These are phyloP conservation scores for Philopotamus ludificatus DNA, from an alignment of 1,140 invertebrate genomes.

Conservation along the genomic window DNA sequence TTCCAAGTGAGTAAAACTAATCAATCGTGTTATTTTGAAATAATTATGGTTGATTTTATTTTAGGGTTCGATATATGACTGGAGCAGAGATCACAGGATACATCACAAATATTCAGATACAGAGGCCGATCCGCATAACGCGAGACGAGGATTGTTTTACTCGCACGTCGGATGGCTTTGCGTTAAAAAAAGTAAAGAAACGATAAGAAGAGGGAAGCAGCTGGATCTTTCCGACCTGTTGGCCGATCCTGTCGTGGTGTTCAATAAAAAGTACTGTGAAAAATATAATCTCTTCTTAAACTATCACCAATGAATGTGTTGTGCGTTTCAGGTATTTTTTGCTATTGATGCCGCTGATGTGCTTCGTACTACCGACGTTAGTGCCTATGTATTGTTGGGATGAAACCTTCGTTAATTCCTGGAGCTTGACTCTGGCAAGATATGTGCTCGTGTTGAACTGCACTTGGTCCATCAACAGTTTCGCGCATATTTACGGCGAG, in stretches of 20 bases:
- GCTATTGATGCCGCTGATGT: slow-evolving; percentile 65
- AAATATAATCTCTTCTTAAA: background rate
- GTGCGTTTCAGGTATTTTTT: slow-evolving; percentile 66
- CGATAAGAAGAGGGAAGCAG: slow-evolving; percentile 67
- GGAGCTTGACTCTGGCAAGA: slow-evolving; percentile 63
- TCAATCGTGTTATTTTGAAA: background rate
- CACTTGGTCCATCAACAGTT: slow-evolving; percentile 89
- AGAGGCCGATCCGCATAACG: slow-evolving; percentile 87
- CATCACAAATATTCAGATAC: slow-evolving; percentile 92
- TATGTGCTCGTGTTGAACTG: slow-evolving; percentile 77
- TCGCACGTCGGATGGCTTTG: slow-evolving; percentile 89
- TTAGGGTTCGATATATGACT: slow-evolving; percentile 65
- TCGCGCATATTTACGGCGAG: slow-evolving; percentile 79
- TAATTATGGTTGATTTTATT: slow-evolving; percentile 29
- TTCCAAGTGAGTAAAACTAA: slow-evolving; percentile 64
- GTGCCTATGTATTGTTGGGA: slow-evolving; percentile 74
- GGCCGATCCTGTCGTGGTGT: slow-evolving; percentile 71
- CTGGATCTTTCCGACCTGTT: slow-evolving; percentile 79
- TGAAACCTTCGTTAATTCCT: no score
- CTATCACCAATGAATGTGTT: background rate
- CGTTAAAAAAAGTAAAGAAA: slow-evolving; percentile 81
- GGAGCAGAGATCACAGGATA: slow-evolving; percentile 80
- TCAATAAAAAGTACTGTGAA: slow-evolving; percentile 64
- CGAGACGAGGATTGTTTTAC: slow-evolving; percentile 88
- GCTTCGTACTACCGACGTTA: slow-evolving; percentile 76